Evolutionary conservation across 1,140 invertebrate species (phyloP).

Genomic region (Cheumatopsyche charites): DNA sequence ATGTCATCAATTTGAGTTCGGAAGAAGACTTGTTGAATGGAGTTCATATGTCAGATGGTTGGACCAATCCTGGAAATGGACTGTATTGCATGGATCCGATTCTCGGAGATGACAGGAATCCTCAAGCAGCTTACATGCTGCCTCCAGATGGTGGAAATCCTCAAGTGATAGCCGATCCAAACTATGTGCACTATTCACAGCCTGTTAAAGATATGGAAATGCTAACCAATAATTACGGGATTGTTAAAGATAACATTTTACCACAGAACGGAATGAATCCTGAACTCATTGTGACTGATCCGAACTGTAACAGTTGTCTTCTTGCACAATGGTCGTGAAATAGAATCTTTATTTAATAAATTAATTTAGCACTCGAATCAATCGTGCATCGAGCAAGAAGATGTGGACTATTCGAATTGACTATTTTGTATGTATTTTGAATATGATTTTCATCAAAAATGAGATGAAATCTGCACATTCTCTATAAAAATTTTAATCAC

Average conservation of each 20-base stretch:
- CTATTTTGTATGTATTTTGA: too few relatives aligned
- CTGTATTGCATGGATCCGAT: constrained; percentile 39
- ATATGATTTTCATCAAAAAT: too few relatives aligned
- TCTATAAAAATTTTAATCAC: too few relatives aligned
- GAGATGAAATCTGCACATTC: too few relatives aligned
- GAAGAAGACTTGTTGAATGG: constrained; percentile 38
- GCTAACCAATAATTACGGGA: neutral
- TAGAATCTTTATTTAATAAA: neutral
- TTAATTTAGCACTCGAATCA: too few relatives aligned
- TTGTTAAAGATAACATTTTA: constrained; percentile 23
- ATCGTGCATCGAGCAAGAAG: too few relatives aligned
- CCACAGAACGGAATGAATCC: constrained; percentile 12
- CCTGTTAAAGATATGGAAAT: constrained; percentile 12
- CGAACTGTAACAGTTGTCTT: neutral
- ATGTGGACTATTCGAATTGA: too few relatives aligned
- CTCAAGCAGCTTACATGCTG: constrained; percentile 5
- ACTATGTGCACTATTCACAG: constrained; percentile 23
- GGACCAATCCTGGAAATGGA: constrained; percentile 22
- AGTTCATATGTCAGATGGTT: constrained; percentile 41
- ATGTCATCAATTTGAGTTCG: constrained; percentile 41
- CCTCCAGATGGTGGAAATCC: neutral
- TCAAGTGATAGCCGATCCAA: constrained; percentile 17
- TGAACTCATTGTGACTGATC: constrained; percentile 21
- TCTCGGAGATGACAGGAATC: constrained; percentile 14
- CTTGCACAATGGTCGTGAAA: constrained; percentile 6